These are phyloP conservation scores for Poliocrania exsul DNA, from an alignment of 2,797 vertebrate species.

Conservation along the genomic window DNA sequence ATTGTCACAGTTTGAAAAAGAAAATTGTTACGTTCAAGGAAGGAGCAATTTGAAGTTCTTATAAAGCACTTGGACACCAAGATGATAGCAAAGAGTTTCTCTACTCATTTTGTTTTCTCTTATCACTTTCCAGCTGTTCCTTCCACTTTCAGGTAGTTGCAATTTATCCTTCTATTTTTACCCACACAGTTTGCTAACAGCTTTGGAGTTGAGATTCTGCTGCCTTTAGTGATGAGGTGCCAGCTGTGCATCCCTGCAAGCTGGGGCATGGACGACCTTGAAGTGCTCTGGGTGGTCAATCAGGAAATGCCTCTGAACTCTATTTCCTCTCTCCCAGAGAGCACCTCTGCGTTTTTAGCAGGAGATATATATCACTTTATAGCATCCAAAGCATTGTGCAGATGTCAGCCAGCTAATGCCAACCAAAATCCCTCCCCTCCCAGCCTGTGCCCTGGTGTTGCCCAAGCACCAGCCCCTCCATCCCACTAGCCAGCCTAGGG, in stretches of 20 bases:
- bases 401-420: not conserved
- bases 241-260: constrained; percentile 59
- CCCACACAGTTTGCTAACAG: not conserved
- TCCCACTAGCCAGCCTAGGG: not conserved
- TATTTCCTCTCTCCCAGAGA: not conserved
- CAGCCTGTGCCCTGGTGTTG: not conserved
- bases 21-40: constrained; percentile 27
- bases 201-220: not conserved
- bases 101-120: not conserved
- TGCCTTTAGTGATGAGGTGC: not conserved
- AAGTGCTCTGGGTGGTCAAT: not conserved
- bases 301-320: not conserved
- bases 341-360: not conserved
- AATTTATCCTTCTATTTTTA: constrained; percentile 47
- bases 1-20: constrained; percentile 19
- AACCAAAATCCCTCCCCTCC: not conserved
- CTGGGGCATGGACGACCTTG: not conserved
- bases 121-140: constrained; percentile 2
- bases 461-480: not conserved
- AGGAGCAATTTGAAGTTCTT: constrained; percentile 36
- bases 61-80: not conserved
- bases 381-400: not conserved
- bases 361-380: not conserved
- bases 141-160: constrained; percentile 17
- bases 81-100: not conserved